Evolutionary conservation across 2,797 vertebrate genomes (phyloP), one percentile per base, ranked within the genome.

Genomic region (Uromys caudimaculatus): DNA sequence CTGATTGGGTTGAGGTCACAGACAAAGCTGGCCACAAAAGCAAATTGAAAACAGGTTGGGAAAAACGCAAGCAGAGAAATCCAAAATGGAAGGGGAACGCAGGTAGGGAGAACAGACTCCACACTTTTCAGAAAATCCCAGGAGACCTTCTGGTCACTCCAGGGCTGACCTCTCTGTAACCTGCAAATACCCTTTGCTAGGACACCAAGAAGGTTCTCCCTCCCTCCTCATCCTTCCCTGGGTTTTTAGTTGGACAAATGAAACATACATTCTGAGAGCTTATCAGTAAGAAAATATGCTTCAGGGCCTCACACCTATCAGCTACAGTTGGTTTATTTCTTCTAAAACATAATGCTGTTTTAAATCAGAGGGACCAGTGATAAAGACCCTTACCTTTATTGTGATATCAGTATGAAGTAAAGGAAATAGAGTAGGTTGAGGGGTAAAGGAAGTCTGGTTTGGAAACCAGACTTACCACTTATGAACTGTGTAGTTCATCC

Each of bases 21-120:
- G 96, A 96, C 97, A 98, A 98, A 98, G 97, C 97, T 77, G 96
- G 98, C 95, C 98, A 98, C 97, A 97, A 97, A 96, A 98, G 88
- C 90, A 98, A 99, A 98, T 98, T 98, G 98, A 98, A 98, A 98
- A 98, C 98, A 98, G 98, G 97, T 97, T 97, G 94, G 97, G 97
- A 97, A 96, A 98, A 98, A 97, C 95, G 82, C 96, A 98, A 95
- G 24, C 89, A 94, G 86, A 96, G 96, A 97, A 98, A 97, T 98
- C 96, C 58, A 91, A 91, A 86, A 95, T 85, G 32, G 81, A 96
- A 95, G 64, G n/a, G 50, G 21, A 83, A 91, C 94, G 52, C 96
- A 97, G 96, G 96, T 98, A 91, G 97, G 83, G 71, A 90, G 67
- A 90, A 88, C 4, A 78, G 79, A 77, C 19, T 69, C 41, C 54